Base-by-base conservation (phyloP, 1,140 invertebrate genomes). In the Archivesica marissinica region DNA sequence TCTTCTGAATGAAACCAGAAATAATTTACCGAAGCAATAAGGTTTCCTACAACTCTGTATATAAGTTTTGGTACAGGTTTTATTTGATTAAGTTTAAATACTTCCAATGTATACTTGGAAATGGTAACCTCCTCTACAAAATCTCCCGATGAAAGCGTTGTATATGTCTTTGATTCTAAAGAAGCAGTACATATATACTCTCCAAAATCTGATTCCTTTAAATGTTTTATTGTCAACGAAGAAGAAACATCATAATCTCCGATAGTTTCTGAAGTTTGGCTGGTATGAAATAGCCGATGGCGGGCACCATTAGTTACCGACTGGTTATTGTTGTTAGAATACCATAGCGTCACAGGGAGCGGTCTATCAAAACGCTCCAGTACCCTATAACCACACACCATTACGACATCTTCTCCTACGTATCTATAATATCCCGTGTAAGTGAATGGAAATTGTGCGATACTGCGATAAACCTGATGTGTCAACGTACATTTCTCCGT, bases 171-270 rank as follows among this genome's bases (percentile, higher is more conserved):
- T 15, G 25, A 25, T 25, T 25, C 17, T 35, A 35, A 13, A 2
- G 30, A 6, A 35, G 11, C 1, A 17, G 59, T 17, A 44, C 66
- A 72, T 25, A 44, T 23, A 47, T 72, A 72, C n/a, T 50, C 44
- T 11, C 66, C 66, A 20, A 72, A 72, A 44, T 72, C 66, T 23
- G 39, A 44, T 6, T 72, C 66, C 47, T 44, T 72, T 47, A 72
- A 44, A 20, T 15, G 35, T 13, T 28, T 25, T 2, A 72, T 23
- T 44, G 28, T 41, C 25, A 72, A 47, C 2, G 0, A 25, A 23
- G 44, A 23, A 28, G 2, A 15, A 7, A 72, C 66, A 23, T 23
- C 28, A 28, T 2, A 4, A 23, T 44, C 25, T 72, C 25, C 44
- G 25, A 9, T 23, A 6, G 2, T 23, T 23, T 50, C 9, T 23